Evolutionary conservation across 2,797 vertebrate genomes (phyloP).

Genomic region (Manis pentadactyla): DNA sequence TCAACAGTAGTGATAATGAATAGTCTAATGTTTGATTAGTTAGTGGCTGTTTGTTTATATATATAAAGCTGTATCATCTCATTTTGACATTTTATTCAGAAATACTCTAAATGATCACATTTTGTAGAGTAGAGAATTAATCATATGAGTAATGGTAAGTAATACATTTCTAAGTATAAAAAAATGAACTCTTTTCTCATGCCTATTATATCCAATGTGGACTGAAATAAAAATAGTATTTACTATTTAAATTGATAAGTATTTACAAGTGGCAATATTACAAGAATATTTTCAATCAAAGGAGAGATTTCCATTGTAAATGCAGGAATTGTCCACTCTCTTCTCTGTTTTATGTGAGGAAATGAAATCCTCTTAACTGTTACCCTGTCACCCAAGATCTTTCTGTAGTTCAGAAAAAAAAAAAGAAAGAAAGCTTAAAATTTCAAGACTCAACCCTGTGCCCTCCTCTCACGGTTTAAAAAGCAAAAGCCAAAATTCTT

Average conservation of each 20-base stretch:
- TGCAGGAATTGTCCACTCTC: not conserved
- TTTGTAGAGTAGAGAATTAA: not conserved
- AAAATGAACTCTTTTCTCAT: not conserved
- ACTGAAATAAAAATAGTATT: not conserved
- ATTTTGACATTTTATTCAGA: not conserved
- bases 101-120: not conserved
- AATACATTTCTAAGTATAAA: not conserved
- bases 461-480: conserved; percentile 58
- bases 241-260: not conserved
- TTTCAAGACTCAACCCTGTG: conserved; percentile 10
- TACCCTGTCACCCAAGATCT: conserved; percentile 12
- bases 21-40: conserved; percentile 3
- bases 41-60: conserved; percentile 24
- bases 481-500: conserved; percentile 61
- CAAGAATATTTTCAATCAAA: conserved; percentile 5
- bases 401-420: conserved; percentile 9
- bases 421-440: conserved; percentile 17
- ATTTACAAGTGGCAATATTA: not conserved
- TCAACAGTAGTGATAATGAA: not conserved
- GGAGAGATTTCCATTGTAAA: not conserved
- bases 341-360: not conserved
- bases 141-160: not conserved
- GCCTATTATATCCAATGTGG: not conserved
- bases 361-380: conserved; percentile 63
- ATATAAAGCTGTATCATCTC: not conserved